These are phyloP conservation scores for Pseudorasbora parva DNA, from an alignment of 2,113 vertebrate species.

Conservation along the genomic window DNA sequence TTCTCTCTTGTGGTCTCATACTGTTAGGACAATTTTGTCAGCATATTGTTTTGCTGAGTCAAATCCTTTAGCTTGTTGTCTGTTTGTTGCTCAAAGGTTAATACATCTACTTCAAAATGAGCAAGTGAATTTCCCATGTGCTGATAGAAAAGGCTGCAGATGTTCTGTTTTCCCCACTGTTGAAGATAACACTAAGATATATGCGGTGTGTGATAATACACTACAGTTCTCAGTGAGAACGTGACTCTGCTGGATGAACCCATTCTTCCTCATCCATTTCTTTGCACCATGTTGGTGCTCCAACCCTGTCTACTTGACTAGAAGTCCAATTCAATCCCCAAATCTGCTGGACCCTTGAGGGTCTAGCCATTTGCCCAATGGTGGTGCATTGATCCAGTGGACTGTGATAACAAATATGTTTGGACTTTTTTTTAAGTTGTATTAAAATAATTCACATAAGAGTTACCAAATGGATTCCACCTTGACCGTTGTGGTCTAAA, in stretches of 20 bases:
- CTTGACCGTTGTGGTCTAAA: slow-evolving; percentile 15
- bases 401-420: not conserved
- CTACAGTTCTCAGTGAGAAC: slow-evolving; percentile 80
- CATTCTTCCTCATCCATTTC: slow-evolving; percentile 32
- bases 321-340: slow-evolving; percentile 7
- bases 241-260: slow-evolving; percentile 50
- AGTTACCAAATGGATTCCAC: slow-evolving; percentile 25
- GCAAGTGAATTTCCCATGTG: not conserved
- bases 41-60: slow-evolving; percentile 6
- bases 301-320: slow-evolving; percentile 3
- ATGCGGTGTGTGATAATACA: slow-evolving; percentile 40
- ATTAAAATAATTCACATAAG: slow-evolving; percentile 10
- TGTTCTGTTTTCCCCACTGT: slow-evolving; percentile 2
- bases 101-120: not conserved
- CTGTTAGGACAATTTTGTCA: not conserved
- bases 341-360: slow-evolving; percentile 22
- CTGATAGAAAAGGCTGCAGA: not conserved
- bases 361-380: not conserved
- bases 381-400: slow-evolving; percentile 2
- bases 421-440: not conserved
- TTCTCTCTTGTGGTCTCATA: not conserved
- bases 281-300: slow-evolving; percentile 80
- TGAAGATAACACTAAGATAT: slow-evolving; percentile 23
- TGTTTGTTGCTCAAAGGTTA: not conserved
- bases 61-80: not conserved